phyloP scores from a whole-genome alignment of 2,888 invertebrate genomes.

The Idaea straminata region DNA sequence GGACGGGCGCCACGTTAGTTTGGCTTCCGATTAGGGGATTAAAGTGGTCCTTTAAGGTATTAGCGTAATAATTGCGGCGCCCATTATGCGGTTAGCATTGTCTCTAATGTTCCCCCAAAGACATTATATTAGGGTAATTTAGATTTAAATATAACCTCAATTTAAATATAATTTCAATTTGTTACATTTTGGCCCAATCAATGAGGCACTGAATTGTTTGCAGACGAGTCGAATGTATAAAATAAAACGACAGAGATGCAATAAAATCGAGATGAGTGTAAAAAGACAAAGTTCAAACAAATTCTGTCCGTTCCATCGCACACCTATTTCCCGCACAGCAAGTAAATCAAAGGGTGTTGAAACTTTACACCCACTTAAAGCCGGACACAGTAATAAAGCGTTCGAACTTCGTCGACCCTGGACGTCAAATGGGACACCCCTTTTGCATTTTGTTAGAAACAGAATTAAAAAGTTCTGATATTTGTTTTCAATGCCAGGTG shows the following conservation, averaged over 20 bases:
- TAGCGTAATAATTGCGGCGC: constrained; percentile 74
- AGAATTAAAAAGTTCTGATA: constrained; percentile 72
- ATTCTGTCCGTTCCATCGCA: constrained; percentile 58
- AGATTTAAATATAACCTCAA: constrained; percentile 36
- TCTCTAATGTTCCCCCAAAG: constrained; percentile 43
- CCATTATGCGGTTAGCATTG: constrained; percentile 70
- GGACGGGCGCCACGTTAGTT: constrained; percentile 72
- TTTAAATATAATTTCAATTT: constrained; percentile 23
- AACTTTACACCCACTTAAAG: constrained; percentile 81
- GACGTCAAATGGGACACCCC: constrained; percentile 76
- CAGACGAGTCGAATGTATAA: constrained; percentile 26
- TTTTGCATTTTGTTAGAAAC: constrained; percentile 65
- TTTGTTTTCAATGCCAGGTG: constrained; percentile 23
- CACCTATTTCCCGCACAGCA: constrained; percentile 69
- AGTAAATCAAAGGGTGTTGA: constrained; percentile 81
- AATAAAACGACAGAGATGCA: constrained; percentile 42
- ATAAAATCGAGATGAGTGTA: constrained; percentile 47
- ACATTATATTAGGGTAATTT: constrained; percentile 38
- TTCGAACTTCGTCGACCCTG: constrained; percentile 76
- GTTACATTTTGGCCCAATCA: constrained; percentile 22
- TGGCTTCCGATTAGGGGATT: constrained; percentile 79
- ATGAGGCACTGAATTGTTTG: constrained; percentile 20
- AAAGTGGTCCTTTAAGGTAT: constrained; percentile 77
- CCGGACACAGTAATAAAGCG: constrained; percentile 81
- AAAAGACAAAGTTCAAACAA: constrained; percentile 63